Conservation (phyloP, 2,888 invertebrate species). For the Rhorus exstirpatorius region DNA sequence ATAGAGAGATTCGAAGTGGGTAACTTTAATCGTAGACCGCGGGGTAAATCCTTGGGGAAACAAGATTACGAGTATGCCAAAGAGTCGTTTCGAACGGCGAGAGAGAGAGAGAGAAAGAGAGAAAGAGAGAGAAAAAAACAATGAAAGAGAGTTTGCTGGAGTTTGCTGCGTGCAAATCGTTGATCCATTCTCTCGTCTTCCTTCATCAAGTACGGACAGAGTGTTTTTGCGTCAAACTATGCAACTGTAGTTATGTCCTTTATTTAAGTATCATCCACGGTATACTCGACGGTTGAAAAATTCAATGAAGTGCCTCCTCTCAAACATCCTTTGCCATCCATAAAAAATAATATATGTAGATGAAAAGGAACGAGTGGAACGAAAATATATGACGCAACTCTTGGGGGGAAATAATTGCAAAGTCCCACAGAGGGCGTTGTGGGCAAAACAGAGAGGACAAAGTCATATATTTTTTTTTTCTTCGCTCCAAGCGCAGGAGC, state of each 20-base stretch:
- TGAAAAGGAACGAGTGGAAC: neutral
- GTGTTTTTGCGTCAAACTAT: neutral
- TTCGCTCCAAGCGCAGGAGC: constrained; percentile 11
- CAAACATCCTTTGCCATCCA: neutral
- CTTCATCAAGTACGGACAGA: neutral
- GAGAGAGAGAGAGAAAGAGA: constrained; percentile 17
- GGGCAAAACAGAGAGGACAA: constrained; percentile 8
- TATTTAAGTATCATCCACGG: neutral
- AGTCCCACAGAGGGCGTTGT: constrained; percentile 10
- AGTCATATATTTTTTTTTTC: constrained; percentile 66
- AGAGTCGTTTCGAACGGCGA: constrained; percentile 17
- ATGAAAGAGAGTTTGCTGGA: constrained; percentile 21
- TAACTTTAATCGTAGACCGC: constrained; percentile 61
- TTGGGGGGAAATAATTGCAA: constrained; percentile 56
- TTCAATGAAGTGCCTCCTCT: constrained; percentile 24
- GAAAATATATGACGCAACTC: constrained; percentile 8
- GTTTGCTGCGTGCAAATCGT: constrained; percentile 52
- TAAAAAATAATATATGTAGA: neutral
- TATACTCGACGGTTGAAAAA: neutral
- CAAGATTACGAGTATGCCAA: constrained; percentile 59
- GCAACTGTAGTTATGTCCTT: neutral
- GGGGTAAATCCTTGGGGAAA: constrained; percentile 60
- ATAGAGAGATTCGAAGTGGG: constrained; percentile 26
- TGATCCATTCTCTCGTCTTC: constrained; percentile 27
- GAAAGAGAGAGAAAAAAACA: constrained; percentile 13